Conservation (phyloP, 2,113 vertebrate species). For the Salvelinus namaycush region DNA sequence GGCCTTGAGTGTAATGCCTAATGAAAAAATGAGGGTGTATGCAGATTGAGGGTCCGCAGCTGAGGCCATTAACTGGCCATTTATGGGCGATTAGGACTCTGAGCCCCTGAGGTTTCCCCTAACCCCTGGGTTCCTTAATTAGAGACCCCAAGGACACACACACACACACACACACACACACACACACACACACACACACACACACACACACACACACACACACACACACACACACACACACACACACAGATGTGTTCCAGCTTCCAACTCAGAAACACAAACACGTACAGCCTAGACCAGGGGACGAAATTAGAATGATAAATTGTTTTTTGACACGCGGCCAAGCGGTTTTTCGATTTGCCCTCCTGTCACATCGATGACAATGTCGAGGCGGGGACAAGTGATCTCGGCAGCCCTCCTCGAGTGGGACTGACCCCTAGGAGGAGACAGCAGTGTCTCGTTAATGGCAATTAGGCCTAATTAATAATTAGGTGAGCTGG, state of each 20-base stretch:
- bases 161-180: too few species aligned
- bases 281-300: not conserved
- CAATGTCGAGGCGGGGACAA: constrained; percentile 1
- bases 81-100: constrained; percentile 23
- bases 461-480: constrained; percentile 28
- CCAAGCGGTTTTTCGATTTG: constrained; percentile 19
- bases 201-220: too few species aligned
- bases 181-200: too few species aligned
- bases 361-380: constrained; percentile 28
- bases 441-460: not conserved
- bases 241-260: too few species aligned
- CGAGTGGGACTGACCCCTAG: constrained; percentile 7
- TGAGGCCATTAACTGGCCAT: constrained; percentile 18
- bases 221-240: too few species aligned
- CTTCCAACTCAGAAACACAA: too few species aligned
- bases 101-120: constrained; percentile 4
- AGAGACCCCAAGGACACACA: not conserved
- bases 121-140: constrained; percentile 6
- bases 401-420: not conserved
- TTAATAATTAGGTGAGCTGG: constrained; percentile 5
- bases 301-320: constrained; percentile 25
- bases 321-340: constrained; percentile 22
- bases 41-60: not conserved
- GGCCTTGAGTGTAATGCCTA: constrained; percentile 19
- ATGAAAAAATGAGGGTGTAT: constrained; percentile 25